Percentiles rank a stretch among this genome's conserved stretches.
Conservation (phyloP, 2,888 invertebrate genomes). For the Eupithecia abbreviata region DNA sequence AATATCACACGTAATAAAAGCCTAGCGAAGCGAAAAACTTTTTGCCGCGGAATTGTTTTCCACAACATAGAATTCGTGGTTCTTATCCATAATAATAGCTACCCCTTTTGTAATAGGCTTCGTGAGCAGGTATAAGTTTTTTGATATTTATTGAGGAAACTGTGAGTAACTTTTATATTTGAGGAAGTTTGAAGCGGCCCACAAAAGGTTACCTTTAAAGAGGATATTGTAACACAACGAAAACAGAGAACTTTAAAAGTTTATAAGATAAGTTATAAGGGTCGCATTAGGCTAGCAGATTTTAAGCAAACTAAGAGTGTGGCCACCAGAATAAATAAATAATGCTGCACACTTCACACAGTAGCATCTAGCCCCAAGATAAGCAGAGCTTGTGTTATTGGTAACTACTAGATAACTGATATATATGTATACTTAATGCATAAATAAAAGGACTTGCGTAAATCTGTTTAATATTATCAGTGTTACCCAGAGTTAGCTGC, state of each 20-base stretch:
- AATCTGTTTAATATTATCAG: background rate
- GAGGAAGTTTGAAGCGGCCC: constrained; percentile 28
- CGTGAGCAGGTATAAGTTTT: constrained; percentile 46
- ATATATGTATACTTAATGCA: too few species aligned
- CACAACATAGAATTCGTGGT: constrained; percentile 60
- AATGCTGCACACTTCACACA: too few species aligned
- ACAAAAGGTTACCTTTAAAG: constrained; percentile 28
- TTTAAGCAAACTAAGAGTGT: background rate
- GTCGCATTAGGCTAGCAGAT: background rate
- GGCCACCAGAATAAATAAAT: background rate
- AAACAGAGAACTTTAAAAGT: constrained; percentile 15
- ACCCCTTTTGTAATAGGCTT: constrained; percentile 50
- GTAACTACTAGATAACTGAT: too few species aligned
- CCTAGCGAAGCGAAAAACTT: constrained; percentile 68
- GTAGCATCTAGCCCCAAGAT: too few species aligned
- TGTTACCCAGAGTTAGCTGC: constrained; percentile 28
- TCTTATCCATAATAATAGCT: constrained; percentile 52
- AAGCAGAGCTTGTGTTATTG: too few species aligned
- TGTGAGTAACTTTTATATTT: constrained; percentile 43
- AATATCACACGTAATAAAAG: constrained; percentile 75
- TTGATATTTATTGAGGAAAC: constrained; percentile 45
- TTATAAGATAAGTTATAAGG: background rate
- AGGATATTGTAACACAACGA: constrained; percentile 16
- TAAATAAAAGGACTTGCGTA: background rate
- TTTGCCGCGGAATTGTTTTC: constrained; percentile 69